Evolutionary conservation across 2,888 invertebrate species (phyloP).

Genomic region (Tinea trinotella): DNA sequence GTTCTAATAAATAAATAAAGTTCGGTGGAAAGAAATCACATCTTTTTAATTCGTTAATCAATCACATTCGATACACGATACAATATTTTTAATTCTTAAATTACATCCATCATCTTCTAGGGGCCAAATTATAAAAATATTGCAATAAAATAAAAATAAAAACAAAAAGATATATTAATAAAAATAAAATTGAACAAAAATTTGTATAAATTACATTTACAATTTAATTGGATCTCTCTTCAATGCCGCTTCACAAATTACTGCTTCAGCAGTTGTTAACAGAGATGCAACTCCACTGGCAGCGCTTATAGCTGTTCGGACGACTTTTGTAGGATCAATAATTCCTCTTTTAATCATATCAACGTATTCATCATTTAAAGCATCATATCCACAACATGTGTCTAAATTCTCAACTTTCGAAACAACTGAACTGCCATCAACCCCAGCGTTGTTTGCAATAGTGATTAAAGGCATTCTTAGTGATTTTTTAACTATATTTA

Average conservation of each 20-base stretch:
- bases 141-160: background rate
- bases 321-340: slow-evolving; percentile 92
- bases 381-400: slow-evolving; percentile 89
- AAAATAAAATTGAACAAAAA: background rate
- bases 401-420: slow-evolving; percentile 86
- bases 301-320: slow-evolving; percentile 51
- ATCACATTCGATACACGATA: no score
- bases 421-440: slow-evolving; percentile 89
- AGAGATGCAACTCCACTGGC: slow-evolving; percentile 61
- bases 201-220: background rate
- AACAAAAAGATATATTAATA: background rate
- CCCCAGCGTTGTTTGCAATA: slow-evolving; percentile 93
- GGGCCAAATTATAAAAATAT: no score
- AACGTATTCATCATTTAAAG: slow-evolving; percentile 87
- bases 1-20: no score
- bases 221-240: background rate
- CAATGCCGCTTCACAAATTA: slow-evolving; percentile 82
- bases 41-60: no score
- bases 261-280: slow-evolving; percentile 90
- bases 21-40: no score
- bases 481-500: slow-evolving; percentile 88
- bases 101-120: no score
- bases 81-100: no score
- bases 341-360: slow-evolving; percentile 94
- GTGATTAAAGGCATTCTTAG: slow-evolving; percentile 89